phyloP scores from a whole-genome alignment of 1,140 invertebrate genomes.

The Diuraphis noxia region DNA sequence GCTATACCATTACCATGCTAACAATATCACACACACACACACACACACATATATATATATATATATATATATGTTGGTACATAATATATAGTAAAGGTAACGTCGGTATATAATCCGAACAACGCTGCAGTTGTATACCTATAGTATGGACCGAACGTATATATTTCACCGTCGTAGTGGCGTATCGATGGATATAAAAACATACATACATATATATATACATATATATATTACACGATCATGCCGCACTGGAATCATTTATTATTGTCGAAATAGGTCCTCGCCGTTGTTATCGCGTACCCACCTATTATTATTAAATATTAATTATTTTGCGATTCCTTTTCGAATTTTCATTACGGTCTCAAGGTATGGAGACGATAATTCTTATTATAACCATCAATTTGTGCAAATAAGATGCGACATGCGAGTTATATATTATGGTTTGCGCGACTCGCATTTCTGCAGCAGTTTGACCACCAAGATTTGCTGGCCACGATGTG shows the following conservation, averaged over 20 bases:
- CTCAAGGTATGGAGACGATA: background rate
- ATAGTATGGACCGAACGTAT: background rate
- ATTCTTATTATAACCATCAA: background rate
- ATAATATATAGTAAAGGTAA: background rate
- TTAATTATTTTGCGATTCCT: background rate
- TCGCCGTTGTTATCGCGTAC: background rate
- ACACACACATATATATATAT: too few relatives aligned
- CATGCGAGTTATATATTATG: background rate
- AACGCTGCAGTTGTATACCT: background rate
- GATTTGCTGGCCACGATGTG: background rate
- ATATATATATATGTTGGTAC: background rate
- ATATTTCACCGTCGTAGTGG: background rate
- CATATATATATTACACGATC: background rate
- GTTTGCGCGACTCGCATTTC: background rate
- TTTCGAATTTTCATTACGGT: background rate
- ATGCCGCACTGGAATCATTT: background rate
- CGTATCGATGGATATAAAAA: background rate
- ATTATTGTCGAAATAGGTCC: background rate
- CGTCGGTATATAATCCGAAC: background rate
- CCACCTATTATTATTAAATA: background rate
- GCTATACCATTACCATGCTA: background rate
- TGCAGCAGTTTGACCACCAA: background rate
- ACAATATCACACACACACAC: too few relatives aligned
- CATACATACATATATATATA: background rate
- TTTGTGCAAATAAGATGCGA: background rate